These are phyloP conservation scores for Semnornis frantzii DNA, from an alignment of 2,113 vertebrate genomes.

Conservation along the genomic window DNA sequence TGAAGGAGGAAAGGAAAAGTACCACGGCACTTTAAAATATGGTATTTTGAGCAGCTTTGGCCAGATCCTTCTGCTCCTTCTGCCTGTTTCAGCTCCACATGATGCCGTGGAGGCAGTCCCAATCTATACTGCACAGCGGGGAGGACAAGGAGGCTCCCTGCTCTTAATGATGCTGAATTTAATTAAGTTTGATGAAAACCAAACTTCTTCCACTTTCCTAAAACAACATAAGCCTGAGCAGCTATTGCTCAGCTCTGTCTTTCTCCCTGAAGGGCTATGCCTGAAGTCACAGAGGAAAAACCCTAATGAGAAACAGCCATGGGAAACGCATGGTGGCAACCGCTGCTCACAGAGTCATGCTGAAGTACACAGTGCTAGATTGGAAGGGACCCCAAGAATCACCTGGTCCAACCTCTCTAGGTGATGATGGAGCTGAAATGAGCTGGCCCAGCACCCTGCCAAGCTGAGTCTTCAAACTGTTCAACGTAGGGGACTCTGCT, in stretches of 20 bases:
- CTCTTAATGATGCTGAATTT: neutral
- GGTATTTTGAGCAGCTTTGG: neutral
- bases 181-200: slow-evolving; percentile 33
- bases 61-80: neutral
- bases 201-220: neutral
- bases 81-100: neutral
- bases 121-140: neutral
- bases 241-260: slow-evolving; percentile 14
- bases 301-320: neutral
- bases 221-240: neutral
- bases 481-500: too few relatives aligned
- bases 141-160: slow-evolving; percentile 20
- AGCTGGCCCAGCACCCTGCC: too few relatives aligned
- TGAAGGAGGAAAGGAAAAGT: slow-evolving; percentile 1
- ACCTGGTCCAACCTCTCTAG: too few relatives aligned
- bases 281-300: neutral
- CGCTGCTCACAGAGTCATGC: neutral
- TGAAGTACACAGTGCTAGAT: too few relatives aligned
- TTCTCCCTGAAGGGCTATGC: neutral
- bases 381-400: too few relatives aligned
- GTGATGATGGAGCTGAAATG: too few relatives aligned
- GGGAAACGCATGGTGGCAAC: neutral
- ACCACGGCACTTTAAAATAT: neutral
- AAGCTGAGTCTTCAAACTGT: too few relatives aligned
- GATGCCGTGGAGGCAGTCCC: neutral